Evolutionary conservation across 2,113 vertebrate species (phyloP).

Genomic region (Baryphthengus martii): DNA sequence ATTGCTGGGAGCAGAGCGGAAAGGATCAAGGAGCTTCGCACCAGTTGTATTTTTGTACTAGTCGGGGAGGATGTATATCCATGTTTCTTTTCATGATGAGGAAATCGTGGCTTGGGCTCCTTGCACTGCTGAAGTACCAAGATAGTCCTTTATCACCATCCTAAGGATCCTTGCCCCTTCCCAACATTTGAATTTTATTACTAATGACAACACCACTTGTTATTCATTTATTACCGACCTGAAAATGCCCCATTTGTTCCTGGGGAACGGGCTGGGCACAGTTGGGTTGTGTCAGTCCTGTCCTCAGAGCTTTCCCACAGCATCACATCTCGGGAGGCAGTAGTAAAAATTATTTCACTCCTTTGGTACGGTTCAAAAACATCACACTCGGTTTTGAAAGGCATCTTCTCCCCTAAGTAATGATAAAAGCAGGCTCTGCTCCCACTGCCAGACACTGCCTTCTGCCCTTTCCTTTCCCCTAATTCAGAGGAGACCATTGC

Average conservation of each 20-base stretch:
- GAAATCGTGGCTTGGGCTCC: neutral
- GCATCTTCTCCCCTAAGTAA: neutral
- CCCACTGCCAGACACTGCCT: neutral
- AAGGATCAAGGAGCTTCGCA: neutral
- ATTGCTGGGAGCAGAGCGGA: neutral
- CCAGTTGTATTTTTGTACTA: neutral
- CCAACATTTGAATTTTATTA: neutral
- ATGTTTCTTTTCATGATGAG: neutral
- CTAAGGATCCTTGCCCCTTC: neutral
- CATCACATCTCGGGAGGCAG: neutral
- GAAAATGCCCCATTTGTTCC: neutral
- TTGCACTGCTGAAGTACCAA: neutral
- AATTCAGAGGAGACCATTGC: fast-evolving
- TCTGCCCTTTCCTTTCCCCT: neutral
- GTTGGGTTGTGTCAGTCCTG: neutral
- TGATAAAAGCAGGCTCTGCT: neutral
- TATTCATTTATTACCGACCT: neutral
- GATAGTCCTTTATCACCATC: neutral
- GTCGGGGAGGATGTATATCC: neutral
- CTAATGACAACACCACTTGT: neutral
- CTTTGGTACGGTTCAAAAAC: neutral
- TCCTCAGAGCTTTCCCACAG: neutral
- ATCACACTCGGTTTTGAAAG: neutral
- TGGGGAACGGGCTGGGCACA: neutral
- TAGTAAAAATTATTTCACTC: neutral